Conservation (phyloP, 1,140 invertebrate genomes). For the Brachionus plicatilis region DNA sequence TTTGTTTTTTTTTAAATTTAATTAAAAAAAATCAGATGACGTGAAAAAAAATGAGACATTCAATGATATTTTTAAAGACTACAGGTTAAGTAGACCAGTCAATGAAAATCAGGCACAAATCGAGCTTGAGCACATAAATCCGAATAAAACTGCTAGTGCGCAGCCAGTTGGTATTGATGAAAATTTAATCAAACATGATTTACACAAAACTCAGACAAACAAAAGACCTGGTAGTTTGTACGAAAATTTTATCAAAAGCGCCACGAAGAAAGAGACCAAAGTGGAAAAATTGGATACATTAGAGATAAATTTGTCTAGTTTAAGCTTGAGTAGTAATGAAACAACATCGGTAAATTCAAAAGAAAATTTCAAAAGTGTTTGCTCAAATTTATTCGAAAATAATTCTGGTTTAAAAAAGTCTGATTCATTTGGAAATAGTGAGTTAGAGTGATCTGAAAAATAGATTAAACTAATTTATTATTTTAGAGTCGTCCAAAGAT, state of each 20-base stretch:
- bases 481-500: background rate
- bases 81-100: background rate
- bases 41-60: background rate
- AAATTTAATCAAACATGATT: background rate
- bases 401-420: background rate
- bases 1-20: background rate
- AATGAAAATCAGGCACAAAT: background rate
- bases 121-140: background rate
- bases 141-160: background rate
- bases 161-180: background rate
- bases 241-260: constrained; percentile 29
- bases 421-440: constrained; percentile 6
- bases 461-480: background rate
- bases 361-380: background rate
- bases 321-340: background rate
- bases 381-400: background rate
- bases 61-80: background rate
- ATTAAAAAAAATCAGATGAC: background rate
- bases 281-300: background rate
- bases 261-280: background rate
- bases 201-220: background rate
- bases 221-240: background rate
- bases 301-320: constrained; percentile 1
- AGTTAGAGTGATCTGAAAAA: background rate
- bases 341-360: background rate